phyloP scores from a whole-genome alignment of 2,888 invertebrate genomes.

The Dusona sp. region DNA sequence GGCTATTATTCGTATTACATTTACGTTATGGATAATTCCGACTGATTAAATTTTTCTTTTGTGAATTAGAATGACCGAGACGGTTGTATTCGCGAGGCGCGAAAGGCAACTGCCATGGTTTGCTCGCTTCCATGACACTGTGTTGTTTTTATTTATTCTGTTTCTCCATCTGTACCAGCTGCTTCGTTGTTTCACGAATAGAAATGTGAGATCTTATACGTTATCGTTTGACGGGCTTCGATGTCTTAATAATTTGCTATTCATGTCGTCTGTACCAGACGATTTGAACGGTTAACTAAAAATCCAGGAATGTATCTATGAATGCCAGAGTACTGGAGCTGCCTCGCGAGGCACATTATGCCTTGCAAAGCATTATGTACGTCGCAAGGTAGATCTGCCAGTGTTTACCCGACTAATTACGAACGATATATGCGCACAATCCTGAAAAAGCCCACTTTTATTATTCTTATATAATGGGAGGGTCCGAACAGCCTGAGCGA shows the following conservation, averaged over 20 bases:
- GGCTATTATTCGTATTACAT: conserved; percentile 61
- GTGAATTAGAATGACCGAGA: conserved; percentile 69
- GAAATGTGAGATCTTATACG: background rate
- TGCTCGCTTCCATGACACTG: background rate
- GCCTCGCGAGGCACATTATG: too few relatives aligned
- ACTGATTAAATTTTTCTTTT: conserved; percentile 67
- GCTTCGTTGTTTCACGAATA: conserved; percentile 62
- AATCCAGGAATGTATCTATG: too few relatives aligned
- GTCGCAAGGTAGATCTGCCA: too few relatives aligned
- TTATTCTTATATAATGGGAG: too few relatives aligned
- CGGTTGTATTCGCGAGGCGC: conserved; percentile 46
- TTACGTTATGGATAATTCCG: conserved; percentile 67
- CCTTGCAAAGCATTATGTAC: too few relatives aligned
- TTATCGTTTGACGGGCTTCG: too few relatives aligned
- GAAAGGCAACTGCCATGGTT: conserved; percentile 20
- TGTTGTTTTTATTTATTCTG: background rate
- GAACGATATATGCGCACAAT: too few relatives aligned
- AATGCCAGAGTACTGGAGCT: too few relatives aligned
- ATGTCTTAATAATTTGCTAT: conserved; percentile 67
- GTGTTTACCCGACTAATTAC: too few relatives aligned
- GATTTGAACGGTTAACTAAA: too few relatives aligned
- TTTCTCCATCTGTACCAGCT: conserved; percentile 18
- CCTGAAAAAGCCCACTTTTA: too few relatives aligned
- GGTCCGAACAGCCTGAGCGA: too few relatives aligned
- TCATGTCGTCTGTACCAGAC: conserved; percentile 61